Conservation (phyloP, 2,797 vertebrate genomes). For the Chelon labrosus region DNA sequence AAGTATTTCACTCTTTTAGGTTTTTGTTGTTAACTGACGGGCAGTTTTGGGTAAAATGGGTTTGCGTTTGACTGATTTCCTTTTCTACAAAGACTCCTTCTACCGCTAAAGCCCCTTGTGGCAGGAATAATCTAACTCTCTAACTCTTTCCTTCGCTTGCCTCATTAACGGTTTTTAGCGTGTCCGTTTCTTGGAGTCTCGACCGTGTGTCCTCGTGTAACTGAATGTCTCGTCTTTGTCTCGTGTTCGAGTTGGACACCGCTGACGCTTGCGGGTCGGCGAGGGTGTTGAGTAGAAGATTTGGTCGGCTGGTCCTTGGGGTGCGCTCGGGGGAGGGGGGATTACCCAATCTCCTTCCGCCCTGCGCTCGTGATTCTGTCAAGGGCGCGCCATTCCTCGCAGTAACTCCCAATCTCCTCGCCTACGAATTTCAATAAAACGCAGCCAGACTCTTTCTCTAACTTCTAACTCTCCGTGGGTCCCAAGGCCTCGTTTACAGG, state of each 20-base stretch:
- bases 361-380: constrained; percentile 34
- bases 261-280: constrained; percentile 56
- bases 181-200: constrained; percentile 75
- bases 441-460: constrained; percentile 43
- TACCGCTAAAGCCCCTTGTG: constrained; percentile 16
- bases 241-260: constrained; percentile 76
- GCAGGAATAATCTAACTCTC: constrained; percentile 41
- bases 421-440: constrained; percentile 36
- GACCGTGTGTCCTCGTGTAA: constrained; percentile 76
- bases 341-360: constrained; percentile 28
- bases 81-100: constrained; percentile 42
- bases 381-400: constrained; percentile 40
- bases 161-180: constrained; percentile 67
- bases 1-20: constrained; percentile 5
- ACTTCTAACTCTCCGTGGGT: constrained; percentile 46
- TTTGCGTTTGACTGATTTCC: not conserved
- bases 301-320: constrained; percentile 33
- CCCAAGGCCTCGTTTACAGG: constrained; percentile 41
- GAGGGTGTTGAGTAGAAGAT: constrained; percentile 8
- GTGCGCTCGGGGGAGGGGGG: constrained; percentile 34
- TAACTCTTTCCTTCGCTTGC: constrained; percentile 69
- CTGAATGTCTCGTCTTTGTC: constrained; percentile 81
- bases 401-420: constrained; percentile 37
- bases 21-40: constrained; percentile 27
- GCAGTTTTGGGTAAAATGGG: constrained; percentile 25